Evolutionary conservation across 2,797 vertebrate genomes (phyloP).

Genomic region (Perodicticus potto): DNA sequence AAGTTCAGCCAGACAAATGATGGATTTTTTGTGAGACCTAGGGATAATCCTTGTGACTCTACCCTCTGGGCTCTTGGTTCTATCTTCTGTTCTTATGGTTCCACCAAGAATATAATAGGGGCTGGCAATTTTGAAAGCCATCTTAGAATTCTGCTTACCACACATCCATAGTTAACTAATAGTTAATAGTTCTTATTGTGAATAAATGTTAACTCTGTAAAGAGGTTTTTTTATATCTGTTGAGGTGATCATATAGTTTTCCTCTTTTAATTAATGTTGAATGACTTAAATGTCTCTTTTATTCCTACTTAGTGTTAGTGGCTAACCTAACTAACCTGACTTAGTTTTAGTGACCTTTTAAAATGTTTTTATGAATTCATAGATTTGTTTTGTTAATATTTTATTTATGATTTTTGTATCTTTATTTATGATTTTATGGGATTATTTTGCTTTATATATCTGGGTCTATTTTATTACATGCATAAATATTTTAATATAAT

Average conservation of each 20-base stretch:
- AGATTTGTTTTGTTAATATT: background rate
- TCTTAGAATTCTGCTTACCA: background rate
- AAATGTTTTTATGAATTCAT: background rate
- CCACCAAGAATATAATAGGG: background rate
- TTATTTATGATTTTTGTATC: background rate
- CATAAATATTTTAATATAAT: background rate
- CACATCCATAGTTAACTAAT: background rate
- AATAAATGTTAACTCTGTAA: background rate
- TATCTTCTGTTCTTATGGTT: background rate
- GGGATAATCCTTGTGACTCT: background rate
- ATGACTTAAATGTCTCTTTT: background rate
- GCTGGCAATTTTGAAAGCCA: background rate
- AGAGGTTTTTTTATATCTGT: background rate
- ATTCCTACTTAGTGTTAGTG: background rate
- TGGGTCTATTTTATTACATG: background rate
- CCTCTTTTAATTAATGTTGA: background rate
- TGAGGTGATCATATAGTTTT: background rate
- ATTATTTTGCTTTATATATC: background rate
- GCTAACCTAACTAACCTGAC: background rate
- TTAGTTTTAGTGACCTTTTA: background rate
- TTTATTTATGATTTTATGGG: background rate
- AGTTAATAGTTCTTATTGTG: background rate
- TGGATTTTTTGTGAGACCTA: background rate
- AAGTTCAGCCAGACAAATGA: background rate
- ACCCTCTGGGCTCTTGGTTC: background rate